Evolutionary conservation across 2,888 invertebrate species (phyloP).

Genomic region (Tinea trinotella): DNA sequence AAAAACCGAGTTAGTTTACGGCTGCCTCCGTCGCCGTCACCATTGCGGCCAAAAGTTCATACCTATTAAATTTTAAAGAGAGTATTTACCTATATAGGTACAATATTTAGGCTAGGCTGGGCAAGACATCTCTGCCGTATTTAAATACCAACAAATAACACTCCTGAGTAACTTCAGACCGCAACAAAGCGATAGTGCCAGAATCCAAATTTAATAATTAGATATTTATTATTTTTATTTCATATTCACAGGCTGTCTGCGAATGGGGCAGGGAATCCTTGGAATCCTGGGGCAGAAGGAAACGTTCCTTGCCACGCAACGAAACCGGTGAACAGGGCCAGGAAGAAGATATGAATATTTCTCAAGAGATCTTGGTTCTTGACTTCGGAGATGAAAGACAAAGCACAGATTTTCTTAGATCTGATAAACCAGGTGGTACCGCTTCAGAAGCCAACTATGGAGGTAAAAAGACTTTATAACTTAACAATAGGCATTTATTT

Average conservation of each 20-base stretch:
- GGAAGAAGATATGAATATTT: slow-evolving; percentile 91
- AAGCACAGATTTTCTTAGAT: slow-evolving; percentile 82
- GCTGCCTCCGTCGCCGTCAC: no score
- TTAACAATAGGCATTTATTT: background rate
- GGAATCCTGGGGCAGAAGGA: slow-evolving; percentile 93
- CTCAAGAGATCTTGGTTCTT: slow-evolving; percentile 92
- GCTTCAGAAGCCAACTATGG: slow-evolving; percentile 78
- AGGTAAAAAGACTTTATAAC: slow-evolving; percentile 57
- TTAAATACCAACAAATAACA: background rate
- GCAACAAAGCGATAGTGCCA: no score
- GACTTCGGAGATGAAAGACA: slow-evolving; percentile 94
- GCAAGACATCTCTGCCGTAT: background rate
- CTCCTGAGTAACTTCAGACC: no score
- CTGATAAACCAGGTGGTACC: slow-evolving; percentile 77
- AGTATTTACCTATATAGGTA: no score
- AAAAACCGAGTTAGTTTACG: no score
- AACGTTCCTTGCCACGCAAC: slow-evolving; percentile 76
- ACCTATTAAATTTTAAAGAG: no score
- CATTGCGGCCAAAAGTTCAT: no score
- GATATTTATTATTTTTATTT: no score
- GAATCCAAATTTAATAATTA: no score
- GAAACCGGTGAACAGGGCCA: slow-evolving; percentile 77
- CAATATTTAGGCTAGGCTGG: no score
- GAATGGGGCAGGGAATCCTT: slow-evolving; percentile 93
- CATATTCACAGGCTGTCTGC: slow-evolving; percentile 81